These are phyloP conservation scores for Erebia aethiops DNA, from an alignment of 2,888 invertebrate genomes.

Conservation along the genomic window DNA sequence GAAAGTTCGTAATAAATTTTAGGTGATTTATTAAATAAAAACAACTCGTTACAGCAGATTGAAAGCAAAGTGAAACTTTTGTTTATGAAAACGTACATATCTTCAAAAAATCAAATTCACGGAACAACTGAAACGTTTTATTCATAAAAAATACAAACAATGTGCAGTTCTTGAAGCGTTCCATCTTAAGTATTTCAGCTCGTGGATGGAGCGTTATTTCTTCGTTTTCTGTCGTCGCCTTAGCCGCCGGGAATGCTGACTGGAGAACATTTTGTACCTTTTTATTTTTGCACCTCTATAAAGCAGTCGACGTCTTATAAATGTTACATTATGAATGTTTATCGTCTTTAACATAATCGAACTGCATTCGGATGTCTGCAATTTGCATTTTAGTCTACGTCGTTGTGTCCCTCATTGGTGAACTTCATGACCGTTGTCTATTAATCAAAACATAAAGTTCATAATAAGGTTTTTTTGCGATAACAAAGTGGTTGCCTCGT, in stretches of 20 bases:
- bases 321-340: slow-evolving; percentile 63
- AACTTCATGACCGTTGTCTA: too few species aligned
- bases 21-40: neutral
- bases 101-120: slow-evolving; percentile 27
- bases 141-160: slow-evolving; percentile 55
- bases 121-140: slow-evolving; percentile 45
- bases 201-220: slow-evolving; percentile 64
- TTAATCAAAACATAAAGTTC: too few species aligned
- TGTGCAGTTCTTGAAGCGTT: slow-evolving; percentile 64
- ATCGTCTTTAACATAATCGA: slow-evolving; percentile 41
- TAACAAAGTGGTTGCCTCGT: too few species aligned
- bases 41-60: neutral
- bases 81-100: slow-evolving; percentile 14
- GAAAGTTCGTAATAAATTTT: neutral
- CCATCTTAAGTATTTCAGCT: slow-evolving; percentile 64
- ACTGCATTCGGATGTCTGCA: slow-evolving; percentile 1
- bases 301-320: slow-evolving; percentile 62
- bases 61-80: neutral
- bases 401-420: neutral
- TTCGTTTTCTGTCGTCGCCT: slow-evolving; percentile 70
- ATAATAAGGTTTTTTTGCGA: too few species aligned
- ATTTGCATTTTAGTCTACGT: neutral
- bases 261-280: slow-evolving; percentile 54
- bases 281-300: slow-evolving; percentile 65
- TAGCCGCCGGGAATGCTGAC: slow-evolving; percentile 62